Base-by-base conservation (phyloP, 2,113 vertebrate genomes). In the Erythrocebus patas region DNA sequence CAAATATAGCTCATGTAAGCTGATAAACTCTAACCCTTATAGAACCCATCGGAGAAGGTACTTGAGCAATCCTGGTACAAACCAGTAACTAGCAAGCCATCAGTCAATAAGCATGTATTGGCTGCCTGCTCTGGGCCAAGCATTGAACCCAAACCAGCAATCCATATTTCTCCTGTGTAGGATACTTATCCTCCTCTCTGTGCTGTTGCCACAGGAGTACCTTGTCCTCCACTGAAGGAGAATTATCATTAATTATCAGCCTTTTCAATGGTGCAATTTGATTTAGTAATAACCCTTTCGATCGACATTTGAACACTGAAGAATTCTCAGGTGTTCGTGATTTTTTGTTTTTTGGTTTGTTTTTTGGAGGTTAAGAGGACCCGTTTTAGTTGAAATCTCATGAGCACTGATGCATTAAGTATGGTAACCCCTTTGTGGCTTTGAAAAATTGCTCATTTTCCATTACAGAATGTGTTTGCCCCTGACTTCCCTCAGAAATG, bases 401-500 rank as follows among this genome's bases (percentile, higher is more conserved):
- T n/a, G 76, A 55, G 9, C 14, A 43, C 25, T 27, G 27, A 50
- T 12, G 68, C 17, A 43, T 20, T 75, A 48, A 81, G 35, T 75
- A 0, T 85, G 45, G 30, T 52, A 32, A 48, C 6, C 14, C n/a
- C 18, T 79, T 84, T 30, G 2, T 57, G 43, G 7, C 78, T 97
- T 85, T 89, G n/a, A 45, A 72, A 89, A 8, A 87, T 81, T 64
- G 38, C 14, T 45, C 7, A 18, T 87, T 96, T 93, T 86, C 27
- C 8, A 80, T 73, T 38, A 50, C 30, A 61, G 18, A 90, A 61
- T 52, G 14, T 86, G 0, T 66, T 72, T 55, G 61, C n/a, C 9
- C 7, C 55, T 40, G 16, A 43, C 25, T 40, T 80, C 75, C n/a
- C 35, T 78, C 64, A 72, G 59, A 92, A 75, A 25, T 27, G 45